Evolutionary conservation across 2,888 invertebrate species (phyloP), one percentile per base, ranked within the genome.

Genomic region (Caenorhabditis sp.): DNA sequence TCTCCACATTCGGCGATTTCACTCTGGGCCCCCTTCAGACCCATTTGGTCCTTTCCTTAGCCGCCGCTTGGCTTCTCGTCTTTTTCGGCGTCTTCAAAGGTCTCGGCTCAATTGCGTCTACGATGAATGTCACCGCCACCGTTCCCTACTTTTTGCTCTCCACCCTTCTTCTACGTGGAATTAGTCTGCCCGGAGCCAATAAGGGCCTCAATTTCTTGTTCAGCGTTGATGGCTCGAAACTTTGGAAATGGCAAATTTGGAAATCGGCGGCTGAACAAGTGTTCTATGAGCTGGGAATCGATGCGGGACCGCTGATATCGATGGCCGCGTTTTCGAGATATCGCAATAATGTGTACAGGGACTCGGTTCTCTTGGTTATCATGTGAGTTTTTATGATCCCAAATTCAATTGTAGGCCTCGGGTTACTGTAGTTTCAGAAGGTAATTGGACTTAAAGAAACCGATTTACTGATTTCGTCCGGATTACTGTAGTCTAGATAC

Each of bases 1-100:
- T 95, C 71, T 64, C 64, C 4, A 71, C 73, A 21, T 67, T 76
- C 49, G 75, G 73, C 1, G 78, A 76, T 63, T 72, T 76, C 36
- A 60, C 72, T 0, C 63, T 81, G 0, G 81, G 81, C 17, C 72
- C 78, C 78, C 90, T 95, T 88, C 91, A 94, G 84, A 94, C 94
- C 94, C 94, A 95, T 87, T 90, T 96, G 72, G 93, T 94, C 36
- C 93, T 94, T 59, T 94, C 95, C 87, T 91, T 96, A 66, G 91
- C 95, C 63, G 92, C 93, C 85, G 94, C 95, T 77, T 97, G 96
- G 96, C 91, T 95, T 76, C 90, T 96, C 84, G 94, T 96, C 64
- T 97, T 96, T 90, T 94, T 96, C 89, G 94, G 95, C 80, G 92
- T 96, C 61, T 96, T 95, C 94, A 96, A 95, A 90, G 95, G 85